Conservation (phyloP, 2,113 vertebrate species). For the Bos indicus region DNA sequence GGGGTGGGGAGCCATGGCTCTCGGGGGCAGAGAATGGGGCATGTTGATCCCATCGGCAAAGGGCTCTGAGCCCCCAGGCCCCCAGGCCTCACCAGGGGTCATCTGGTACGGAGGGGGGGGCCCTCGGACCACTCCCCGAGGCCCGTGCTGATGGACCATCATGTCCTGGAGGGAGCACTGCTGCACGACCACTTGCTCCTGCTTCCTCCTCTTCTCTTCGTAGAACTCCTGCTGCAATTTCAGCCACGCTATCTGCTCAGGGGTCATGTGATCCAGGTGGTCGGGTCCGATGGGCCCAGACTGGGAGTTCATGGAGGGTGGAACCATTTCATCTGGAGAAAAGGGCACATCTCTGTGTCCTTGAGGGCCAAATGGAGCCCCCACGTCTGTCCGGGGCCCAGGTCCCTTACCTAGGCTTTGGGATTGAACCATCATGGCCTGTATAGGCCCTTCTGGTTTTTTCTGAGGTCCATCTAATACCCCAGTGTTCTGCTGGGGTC, state of each 20-base stretch:
- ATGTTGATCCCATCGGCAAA: slow-evolving; percentile 92
- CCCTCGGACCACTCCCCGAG: slow-evolving; percentile 92
- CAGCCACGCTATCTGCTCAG: slow-evolving; percentile 98
- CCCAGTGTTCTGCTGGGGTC: slow-evolving; percentile 83
- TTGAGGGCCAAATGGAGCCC: slow-evolving; percentile 91
- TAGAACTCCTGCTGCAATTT: slow-evolving; percentile 99
- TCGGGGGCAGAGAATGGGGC: slow-evolving; percentile 88
- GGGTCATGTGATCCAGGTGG: slow-evolving; percentile 97
- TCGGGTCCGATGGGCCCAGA: slow-evolving; percentile 85
- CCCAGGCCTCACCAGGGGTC: slow-evolving; percentile 94
- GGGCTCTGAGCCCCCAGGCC: slow-evolving; percentile 88
- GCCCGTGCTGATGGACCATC: slow-evolving; percentile 97
- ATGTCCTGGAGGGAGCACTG: slow-evolving; percentile 96
- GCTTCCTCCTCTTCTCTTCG: slow-evolving; percentile 97
- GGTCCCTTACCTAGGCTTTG: slow-evolving; percentile 94
- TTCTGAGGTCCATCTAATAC: slow-evolving; percentile 89
- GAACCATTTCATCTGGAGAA: slow-evolving; percentile 95
- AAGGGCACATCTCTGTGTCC: slow-evolving; percentile 96
- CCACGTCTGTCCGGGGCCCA: slow-evolving; percentile 92
- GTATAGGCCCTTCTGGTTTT: slow-evolving; percentile 92
- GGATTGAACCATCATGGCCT: slow-evolving; percentile 98
- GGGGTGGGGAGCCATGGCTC: slow-evolving; percentile 93
- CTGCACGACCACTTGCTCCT: slow-evolving; percentile 92
- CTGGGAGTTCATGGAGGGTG: slow-evolving; percentile 89
- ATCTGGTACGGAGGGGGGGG: slow-evolving; percentile 98